Evolutionary conservation across 1,140 invertebrate genomes (phyloP), one percentile per base, ranked within the genome.

Genomic region (Rhopalosiphum padi): DNA sequence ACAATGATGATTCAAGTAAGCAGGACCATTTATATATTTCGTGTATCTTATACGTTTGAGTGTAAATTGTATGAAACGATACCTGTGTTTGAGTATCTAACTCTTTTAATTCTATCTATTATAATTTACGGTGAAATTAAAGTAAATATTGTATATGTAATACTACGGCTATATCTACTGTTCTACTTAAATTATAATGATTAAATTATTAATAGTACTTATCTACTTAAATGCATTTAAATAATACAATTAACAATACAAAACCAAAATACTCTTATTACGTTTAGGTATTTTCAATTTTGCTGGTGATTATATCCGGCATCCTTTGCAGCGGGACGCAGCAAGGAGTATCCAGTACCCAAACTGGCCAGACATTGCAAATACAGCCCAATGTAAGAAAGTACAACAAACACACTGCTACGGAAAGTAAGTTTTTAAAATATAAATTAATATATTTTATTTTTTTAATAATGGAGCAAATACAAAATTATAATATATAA

Each of bases 381-480:
- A 55, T 93, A 8, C 91, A 93, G 41, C 82, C 91, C 11, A 93
- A 86, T 43, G 82, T 93, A 30, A 86, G 91, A 55, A 93, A 93
- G 30, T 93, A 93, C 37, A 93, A 93, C 25, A 93, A 93, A 53
- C 91, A 93, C 82, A 85, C 91, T 55, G 8, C 48, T 0, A 93
- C 91, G 41, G 91, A 93, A 93, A 93, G 91, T 93, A 85, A 83
- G 91, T 55, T 23, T 90, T 87, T 53, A 18, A 48, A 89, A 89
- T 35, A 35, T 37, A 89, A 53, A 53, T 35, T 4, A 25, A 11
- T 82, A 37, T 35, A n/a, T 82, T 35, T 6, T 41, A 25, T 86
- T 46, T 43, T 46, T 86, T 46, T 7, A 82, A 82, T 82, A 82
- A 82, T 37, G 2, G 15, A 37, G 35, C 7, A n/a, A 68, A n/a